These are phyloP conservation scores for Latheticus oryzae DNA, from an alignment of 2,888 invertebrate genomes.

Conservation along the genomic window DNA sequence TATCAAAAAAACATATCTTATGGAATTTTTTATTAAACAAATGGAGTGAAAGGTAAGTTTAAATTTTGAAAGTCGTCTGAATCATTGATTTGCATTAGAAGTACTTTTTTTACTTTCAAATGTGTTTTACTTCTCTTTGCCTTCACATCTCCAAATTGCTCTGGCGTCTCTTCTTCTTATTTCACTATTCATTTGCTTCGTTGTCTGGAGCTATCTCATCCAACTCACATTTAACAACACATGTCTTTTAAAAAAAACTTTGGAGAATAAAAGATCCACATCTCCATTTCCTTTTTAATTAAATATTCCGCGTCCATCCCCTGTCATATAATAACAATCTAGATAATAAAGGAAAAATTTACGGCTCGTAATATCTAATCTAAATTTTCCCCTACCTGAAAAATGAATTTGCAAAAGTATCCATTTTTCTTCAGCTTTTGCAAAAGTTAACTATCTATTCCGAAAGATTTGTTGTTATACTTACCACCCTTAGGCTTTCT, in stretches of 20 bases:
- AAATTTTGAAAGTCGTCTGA: no score
- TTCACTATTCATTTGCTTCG: constrained; percentile 11
- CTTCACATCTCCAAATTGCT: constrained; percentile 1
- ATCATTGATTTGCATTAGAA: no score
- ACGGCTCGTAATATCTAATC: constrained; percentile 14
- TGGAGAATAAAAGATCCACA: constrained; percentile 1
- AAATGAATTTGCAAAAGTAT: constrained; percentile 17
- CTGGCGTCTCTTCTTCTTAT: constrained; percentile 18
- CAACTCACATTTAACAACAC: background rate
- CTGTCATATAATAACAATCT: constrained; percentile 5
- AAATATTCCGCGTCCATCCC: constrained; percentile 9
- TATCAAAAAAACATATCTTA: no score
- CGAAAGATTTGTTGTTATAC: constrained; percentile 27
- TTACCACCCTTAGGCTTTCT: constrained; percentile 9
- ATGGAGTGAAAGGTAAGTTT: no score
- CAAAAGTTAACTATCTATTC: constrained; percentile 23
- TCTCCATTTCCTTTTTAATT: constrained; percentile 12
- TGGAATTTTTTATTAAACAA: no score
- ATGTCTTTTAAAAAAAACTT: constrained; percentile 3
- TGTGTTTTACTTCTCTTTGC: constrained; percentile 16
- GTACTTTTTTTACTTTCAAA: constrained; percentile 3
- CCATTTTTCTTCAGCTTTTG: constrained; percentile 4
- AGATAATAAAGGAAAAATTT: constrained; percentile 13
- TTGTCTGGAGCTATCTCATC: background rate
- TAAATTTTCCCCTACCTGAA: constrained; percentile 13